Evolutionary conservation across 2,797 vertebrate species (phyloP).

Genomic region (Crax fasciolata): DNA sequence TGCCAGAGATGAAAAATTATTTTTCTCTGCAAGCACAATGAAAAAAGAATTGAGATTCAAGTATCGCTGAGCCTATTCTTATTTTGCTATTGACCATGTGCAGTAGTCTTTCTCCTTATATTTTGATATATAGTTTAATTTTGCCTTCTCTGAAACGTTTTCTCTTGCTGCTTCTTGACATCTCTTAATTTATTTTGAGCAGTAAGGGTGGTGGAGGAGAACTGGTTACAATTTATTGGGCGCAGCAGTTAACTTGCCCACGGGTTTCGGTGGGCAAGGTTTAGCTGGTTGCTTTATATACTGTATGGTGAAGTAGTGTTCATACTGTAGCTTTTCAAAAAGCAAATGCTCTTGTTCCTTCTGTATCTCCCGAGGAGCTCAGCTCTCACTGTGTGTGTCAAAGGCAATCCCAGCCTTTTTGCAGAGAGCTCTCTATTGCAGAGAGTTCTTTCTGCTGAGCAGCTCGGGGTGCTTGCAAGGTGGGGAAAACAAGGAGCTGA

Average conservation of each 20-base stretch:
- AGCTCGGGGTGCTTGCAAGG: neutral
- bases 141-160: neutral
- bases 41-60: neutral
- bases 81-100: neutral
- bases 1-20: neutral
- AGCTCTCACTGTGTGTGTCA: neutral
- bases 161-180: neutral
- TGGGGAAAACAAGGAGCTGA: neutral
- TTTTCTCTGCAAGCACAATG: neutral
- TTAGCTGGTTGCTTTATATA: neutral
- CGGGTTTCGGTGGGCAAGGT: neutral
- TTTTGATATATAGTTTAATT: neutral
- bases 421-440: neutral
- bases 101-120: neutral
- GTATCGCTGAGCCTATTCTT: neutral
- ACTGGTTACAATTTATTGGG: neutral
- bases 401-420: neutral
- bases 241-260: neutral
- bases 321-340: neutral
- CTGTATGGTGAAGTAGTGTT: neutral
- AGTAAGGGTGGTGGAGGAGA: neutral
- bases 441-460: neutral
- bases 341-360: neutral
- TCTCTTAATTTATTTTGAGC: neutral
- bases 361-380: neutral